Evolutionary conservation across 1,140 invertebrate genomes (phyloP), one percentile per base, ranked within the genome.

Genomic region (Drosophila asahinai): DNA sequence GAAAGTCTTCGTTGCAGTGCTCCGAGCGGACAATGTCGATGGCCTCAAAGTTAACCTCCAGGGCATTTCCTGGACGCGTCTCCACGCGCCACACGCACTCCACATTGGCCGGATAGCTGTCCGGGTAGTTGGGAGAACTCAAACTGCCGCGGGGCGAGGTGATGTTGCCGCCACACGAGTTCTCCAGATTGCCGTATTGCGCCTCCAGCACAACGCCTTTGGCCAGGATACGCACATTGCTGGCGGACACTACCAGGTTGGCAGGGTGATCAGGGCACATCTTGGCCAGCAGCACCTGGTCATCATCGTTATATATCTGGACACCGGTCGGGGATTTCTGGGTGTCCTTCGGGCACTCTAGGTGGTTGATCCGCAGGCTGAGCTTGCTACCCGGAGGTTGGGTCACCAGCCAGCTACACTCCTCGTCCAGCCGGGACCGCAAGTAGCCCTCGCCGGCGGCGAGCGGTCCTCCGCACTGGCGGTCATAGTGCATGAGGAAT

Each of bases 1-100:
- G 82, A 92, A 97, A 98, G 93, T 98, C 97, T 22, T 94, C 93
- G 91, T 98, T 97, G 80, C 97, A 98, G 81, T 95, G 94, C 5
- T 96, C 95, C 54, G 95, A 97, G 12, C 93, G 83, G 64, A 63
- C 94, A 55, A 98, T 92, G 76, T 96, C 94, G 82, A 98, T 96
- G 11, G 93, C 90, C 58, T 94, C 92, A 86, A 98, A 97, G 11
- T 91, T 93, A 3, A 98, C 65, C 48, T 93, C 94, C 8, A 97
- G 89, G 82, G 91, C 93, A 91, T 97, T 98, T 11, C 96, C 96
- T 81, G 68, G 47, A 67, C 94, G 93, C 30, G 95, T 95, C 33
- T 93, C 92, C 5, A 98, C 82, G 22, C 91, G 94, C 97, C 97
- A 98, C 47, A 96, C 93, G 92, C 98, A 98, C 82, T 97, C 96